A percentile compares a stretch with the other conserved stretches of the same genome.
Evolutionary conservation across 2,888 invertebrate species (phyloP).

Genomic region (Spilarctia lutea): DNA sequence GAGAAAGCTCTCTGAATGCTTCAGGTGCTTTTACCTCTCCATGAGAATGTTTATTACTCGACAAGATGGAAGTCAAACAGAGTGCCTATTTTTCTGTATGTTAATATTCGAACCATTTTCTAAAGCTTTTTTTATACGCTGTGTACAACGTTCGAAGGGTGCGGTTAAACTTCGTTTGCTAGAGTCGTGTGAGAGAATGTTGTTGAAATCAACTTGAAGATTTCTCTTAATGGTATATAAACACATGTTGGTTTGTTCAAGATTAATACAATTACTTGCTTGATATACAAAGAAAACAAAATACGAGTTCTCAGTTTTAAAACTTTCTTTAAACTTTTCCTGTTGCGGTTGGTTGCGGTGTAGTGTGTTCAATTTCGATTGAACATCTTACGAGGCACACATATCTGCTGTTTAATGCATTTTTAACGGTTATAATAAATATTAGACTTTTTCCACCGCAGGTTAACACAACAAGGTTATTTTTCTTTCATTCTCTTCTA

Average conservation of each 20-base stretch:
- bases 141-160: background rate
- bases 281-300: background rate
- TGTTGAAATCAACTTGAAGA: background rate
- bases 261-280: background rate
- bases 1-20: constrained; percentile 28
- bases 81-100: constrained; percentile 6
- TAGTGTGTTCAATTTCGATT: too few relatives aligned
- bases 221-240: background rate
- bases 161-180: background rate
- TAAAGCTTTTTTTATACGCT: background rate
- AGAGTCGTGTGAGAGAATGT: background rate
- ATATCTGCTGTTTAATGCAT: too few relatives aligned
- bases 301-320: background rate
- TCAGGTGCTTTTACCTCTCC: background rate
- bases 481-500: background rate
- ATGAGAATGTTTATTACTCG: constrained; percentile 34
- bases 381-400: too few relatives aligned
- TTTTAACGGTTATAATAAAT: too few relatives aligned
- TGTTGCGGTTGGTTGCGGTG: background rate
- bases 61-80: constrained; percentile 4
- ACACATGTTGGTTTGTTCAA: background rate
- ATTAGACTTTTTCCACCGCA: too few relatives aligned
- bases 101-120: background rate
- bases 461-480: background rate
- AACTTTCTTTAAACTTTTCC: background rate